Conservation (phyloP, 2,888 invertebrate genomes). For the Leptinotarsa tumamoca region DNA sequence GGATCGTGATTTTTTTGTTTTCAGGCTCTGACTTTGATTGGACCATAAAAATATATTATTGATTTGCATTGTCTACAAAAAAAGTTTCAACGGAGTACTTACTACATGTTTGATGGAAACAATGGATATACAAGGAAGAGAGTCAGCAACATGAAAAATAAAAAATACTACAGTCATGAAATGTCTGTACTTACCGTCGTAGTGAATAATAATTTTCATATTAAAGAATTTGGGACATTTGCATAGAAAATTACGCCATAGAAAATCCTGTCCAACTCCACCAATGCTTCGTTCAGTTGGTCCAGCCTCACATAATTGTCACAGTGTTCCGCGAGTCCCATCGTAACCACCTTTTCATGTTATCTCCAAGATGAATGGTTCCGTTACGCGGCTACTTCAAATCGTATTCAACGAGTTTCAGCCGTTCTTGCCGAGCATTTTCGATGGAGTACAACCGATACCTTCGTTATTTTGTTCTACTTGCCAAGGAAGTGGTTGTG, state of each 20-base stretch:
- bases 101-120: too few species aligned
- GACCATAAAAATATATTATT: too few species aligned
- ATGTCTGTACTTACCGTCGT: too few species aligned
- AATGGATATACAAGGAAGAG: too few species aligned
- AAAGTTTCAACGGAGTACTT: too few species aligned
- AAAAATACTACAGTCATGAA: too few species aligned
- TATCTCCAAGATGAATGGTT: constrained; percentile 25
- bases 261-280: not conserved
- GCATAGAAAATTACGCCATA: not conserved
- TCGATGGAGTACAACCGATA: constrained; percentile 14
- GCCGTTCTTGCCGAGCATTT: not conserved
- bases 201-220: too few species aligned
- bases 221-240: too few species aligned
- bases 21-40: too few species aligned
- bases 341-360: constrained; percentile 22
- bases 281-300: not conserved
- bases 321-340: not conserved
- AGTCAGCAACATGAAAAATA: too few species aligned
- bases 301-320: constrained; percentile 8
- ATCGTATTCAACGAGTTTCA: constrained; percentile 23
- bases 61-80: too few species aligned
- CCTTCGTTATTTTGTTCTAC: not conserved
- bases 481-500: not conserved
- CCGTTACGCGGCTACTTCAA: constrained; percentile 21
- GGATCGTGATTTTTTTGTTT: too few species aligned